A percentile compares a stretch with the other conserved stretches of the same genome.
These are phyloP conservation scores for Pao palembangensis DNA, from an alignment of 2,113 vertebrate species.

Conservation along the genomic window DNA sequence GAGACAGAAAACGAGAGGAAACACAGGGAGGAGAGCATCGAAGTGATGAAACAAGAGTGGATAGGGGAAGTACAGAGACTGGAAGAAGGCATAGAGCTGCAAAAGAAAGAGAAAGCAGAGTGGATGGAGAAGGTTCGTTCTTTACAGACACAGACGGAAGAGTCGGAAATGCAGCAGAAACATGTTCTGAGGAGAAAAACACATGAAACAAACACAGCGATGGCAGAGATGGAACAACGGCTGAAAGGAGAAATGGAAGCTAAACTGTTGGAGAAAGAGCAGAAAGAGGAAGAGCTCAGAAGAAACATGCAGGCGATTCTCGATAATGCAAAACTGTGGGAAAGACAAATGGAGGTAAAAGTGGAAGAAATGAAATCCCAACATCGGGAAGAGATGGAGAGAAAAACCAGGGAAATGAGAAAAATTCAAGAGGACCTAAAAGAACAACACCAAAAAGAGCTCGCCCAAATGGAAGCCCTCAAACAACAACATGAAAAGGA, in stretches of 20 bases:
- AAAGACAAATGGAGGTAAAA: constrained; percentile 24
- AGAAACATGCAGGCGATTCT: neutral
- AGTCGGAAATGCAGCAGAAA: constrained; percentile 17
- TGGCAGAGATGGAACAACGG: constrained; percentile 28
- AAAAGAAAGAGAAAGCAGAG: constrained; percentile 39
- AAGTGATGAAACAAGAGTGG: constrained; percentile 18
- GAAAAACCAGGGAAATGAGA: constrained; percentile 11
- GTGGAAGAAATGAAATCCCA: constrained; percentile 27
- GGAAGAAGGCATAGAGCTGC: constrained; percentile 12
- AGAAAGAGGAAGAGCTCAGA: neutral
- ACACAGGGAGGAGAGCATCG: constrained; percentile 22
- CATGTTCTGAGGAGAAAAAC: constrained; percentile 17
- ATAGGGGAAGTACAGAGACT: constrained; percentile 11
- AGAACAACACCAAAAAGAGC: constrained; percentile 31
- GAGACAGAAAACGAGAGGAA: constrained; percentile 44
- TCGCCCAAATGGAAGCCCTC: constrained; percentile 19
- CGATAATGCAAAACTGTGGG: neutral
- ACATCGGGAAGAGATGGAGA: constrained; percentile 27
- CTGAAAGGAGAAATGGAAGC: constrained; percentile 25
- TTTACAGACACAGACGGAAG: constrained; percentile 28
- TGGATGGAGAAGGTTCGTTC: constrained; percentile 8
- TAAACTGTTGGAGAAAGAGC: constrained; percentile 28
- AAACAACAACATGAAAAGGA: constrained; percentile 16
- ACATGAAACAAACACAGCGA: constrained; percentile 19
- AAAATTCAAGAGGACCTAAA: constrained; percentile 1